phyloP scores from a whole-genome alignment of 2,888 invertebrate species.

The Chelonus formosanus region DNA sequence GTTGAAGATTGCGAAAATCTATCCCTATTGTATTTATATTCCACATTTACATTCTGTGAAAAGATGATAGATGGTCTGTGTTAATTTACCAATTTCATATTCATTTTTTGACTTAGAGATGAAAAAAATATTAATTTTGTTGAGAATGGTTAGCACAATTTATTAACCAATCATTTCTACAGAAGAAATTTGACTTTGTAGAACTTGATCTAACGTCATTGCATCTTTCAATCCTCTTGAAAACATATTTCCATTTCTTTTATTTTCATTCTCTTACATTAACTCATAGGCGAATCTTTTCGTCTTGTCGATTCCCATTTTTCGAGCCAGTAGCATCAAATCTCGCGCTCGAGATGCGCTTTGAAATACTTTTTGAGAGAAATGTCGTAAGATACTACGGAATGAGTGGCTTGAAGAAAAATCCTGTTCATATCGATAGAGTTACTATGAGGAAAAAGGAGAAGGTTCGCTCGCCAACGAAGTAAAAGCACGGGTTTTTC shows the following conservation, averaged over 20 bases:
- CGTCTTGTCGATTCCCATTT: conserved; percentile 22
- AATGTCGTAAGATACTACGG: conserved; percentile 22
- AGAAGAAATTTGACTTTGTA: no score
- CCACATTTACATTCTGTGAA: no score
- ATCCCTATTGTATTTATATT: no score
- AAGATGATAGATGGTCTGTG: no score
- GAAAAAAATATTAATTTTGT: no score
- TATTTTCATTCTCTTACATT: conserved; percentile 17
- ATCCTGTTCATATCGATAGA: conserved; percentile 30
- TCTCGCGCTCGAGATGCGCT: conserved; percentile 22
- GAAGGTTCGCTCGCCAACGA: background rate
- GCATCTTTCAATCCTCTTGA: conserved; percentile 1
- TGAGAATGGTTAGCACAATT: no score
- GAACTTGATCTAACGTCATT: no score
- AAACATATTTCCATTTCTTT: conserved; percentile 6
- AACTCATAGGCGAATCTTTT: conserved; percentile 4
- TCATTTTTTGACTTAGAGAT: no score
- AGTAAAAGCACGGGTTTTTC: conserved; percentile 15
- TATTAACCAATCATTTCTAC: no score
- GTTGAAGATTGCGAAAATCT: no score
- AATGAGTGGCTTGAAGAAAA: conserved; percentile 26
- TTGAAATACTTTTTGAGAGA: conserved; percentile 1
- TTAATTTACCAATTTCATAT: no score
- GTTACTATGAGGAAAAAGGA: conserved; percentile 22
- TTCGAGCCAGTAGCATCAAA: conserved; percentile 19